Base-by-base conservation (phyloP, 2,113 vertebrate genomes). In the Thinocorus orbignyianus region DNA sequence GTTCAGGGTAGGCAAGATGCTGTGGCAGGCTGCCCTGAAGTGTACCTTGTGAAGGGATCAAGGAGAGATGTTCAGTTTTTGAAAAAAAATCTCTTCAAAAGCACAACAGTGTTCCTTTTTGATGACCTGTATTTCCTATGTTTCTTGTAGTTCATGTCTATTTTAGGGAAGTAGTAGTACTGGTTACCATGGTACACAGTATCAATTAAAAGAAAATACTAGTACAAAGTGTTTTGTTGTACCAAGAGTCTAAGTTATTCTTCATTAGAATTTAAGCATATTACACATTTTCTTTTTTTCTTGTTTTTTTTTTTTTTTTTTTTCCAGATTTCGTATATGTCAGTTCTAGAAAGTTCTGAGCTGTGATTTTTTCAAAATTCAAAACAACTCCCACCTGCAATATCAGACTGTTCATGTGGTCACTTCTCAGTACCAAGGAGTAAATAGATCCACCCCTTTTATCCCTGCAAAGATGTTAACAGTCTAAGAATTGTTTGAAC, bases 211-310 rank as follows among this genome's bases (percentile, higher is more conserved):
- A 84, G 11, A 23, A 62, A 66, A n/a, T 68, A 23, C 12, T 60
- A 64, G 3, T 25, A n/a, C 2, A 61, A 51, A 23, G 0, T 22
- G 39, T 17, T 26, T 73, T 3, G 0, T 46, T 83, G 10, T 35
- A 81, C 10, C 31, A 74, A 52, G 4, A 39, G 60, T 42, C 28
- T 81, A 30, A 60, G 19, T 51, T 58, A 30, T 66, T 81, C 11
- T 68, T 61, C 8, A 22, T 52, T 66, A 81, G 26, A 65, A 87
- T 3, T 42, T 79, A 71, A 60, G 30, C 3, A 22, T 71, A 22
- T 13, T 48, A 31, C 11, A 12, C 1, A 2, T 23, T 42, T 46
- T 8, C 0, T 9, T 41, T 10, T 41, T 41, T 41, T 10, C 41
- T 41, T 41, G 41, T 41, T 41, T n/a, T n/a, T n/a, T n/a, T n/a